phyloP scores from a whole-genome alignment of 2,113 vertebrate species.

The Charadrius vociferus region DNA sequence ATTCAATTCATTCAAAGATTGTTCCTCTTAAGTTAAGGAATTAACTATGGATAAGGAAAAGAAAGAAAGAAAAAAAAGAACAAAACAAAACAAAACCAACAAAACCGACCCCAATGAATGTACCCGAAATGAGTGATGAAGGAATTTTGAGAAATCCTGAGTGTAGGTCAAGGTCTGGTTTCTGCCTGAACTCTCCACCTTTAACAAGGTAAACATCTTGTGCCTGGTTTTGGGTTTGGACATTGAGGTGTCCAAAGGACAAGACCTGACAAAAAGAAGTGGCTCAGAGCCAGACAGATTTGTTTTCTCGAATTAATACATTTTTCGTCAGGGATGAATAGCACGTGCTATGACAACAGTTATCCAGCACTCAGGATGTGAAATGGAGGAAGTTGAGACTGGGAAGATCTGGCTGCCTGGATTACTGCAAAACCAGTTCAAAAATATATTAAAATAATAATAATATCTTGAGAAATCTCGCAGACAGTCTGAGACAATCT shows the following conservation, averaged over 20 bases:
- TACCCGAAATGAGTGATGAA: no score
- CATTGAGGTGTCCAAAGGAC: not conserved
- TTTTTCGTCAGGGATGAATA: not conserved
- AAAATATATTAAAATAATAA: not conserved
- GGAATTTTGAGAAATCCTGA: no score
- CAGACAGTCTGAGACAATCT: not conserved
- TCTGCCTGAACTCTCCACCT: no score
- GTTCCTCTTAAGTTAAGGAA: no score
- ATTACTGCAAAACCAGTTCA: not conserved
- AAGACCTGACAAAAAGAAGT: not conserved
- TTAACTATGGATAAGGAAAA: no score
- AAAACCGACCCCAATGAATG: no score
- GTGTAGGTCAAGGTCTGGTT: no score
- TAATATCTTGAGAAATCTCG: not conserved
- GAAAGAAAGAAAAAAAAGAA: no score
- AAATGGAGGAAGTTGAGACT: not conserved
- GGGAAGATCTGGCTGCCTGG: not conserved
- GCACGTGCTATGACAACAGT: not conserved
- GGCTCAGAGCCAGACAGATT: not conserved
- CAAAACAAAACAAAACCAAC: no score
- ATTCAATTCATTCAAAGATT: no score
- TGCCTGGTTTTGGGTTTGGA: not conserved
- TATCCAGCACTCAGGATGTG: not conserved
- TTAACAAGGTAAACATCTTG: no score
- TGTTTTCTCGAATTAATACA: not conserved